phyloP scores from a whole-genome alignment of 1,140 invertebrate genomes.

The Zaprionus taronus region DNA sequence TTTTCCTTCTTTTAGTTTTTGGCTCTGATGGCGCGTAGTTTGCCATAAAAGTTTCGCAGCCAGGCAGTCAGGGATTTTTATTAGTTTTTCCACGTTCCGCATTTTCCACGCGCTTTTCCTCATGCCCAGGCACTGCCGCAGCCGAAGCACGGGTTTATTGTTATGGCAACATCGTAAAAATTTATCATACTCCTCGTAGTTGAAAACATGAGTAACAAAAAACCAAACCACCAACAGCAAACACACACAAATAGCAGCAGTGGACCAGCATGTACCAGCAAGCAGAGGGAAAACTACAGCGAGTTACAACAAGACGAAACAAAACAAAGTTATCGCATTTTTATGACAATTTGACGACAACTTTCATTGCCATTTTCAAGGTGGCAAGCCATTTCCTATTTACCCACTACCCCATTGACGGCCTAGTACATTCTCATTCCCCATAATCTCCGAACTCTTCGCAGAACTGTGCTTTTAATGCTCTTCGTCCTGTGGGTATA shows the following conservation, averaged over 20 bases:
- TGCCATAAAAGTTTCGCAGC: slow-evolving; percentile 78
- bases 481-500: not conserved
- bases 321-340: slow-evolving; percentile 82
- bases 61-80: slow-evolving; percentile 76
- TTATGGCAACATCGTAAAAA: slow-evolving; percentile 83
- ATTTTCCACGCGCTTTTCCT: slow-evolving; percentile 76
- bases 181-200: slow-evolving; percentile 80
- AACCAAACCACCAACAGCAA: slow-evolving; percentile 22
- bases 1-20: slow-evolving; percentile 45
- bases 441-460: not conserved
- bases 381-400: slow-evolving; percentile 60
- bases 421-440: not conserved
- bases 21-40: slow-evolving; percentile 73
- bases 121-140: slow-evolving; percentile 65
- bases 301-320: slow-evolving; percentile 42
- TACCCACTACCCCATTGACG: slow-evolving; percentile 15
- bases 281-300: slow-evolving; percentile 17
- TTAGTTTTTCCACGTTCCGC: slow-evolving; percentile 76
- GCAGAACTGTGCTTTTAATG: not conserved
- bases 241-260: not conserved
- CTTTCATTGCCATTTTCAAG: slow-evolving; percentile 80
- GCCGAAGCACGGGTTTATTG: slow-evolving; percentile 77
- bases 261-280: not conserved
- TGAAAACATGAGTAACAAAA: slow-evolving; percentile 49
- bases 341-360: slow-evolving; percentile 83